Conservation (phyloP, 2,113 vertebrate genomes). For the Neotragus moschatus region DNA sequence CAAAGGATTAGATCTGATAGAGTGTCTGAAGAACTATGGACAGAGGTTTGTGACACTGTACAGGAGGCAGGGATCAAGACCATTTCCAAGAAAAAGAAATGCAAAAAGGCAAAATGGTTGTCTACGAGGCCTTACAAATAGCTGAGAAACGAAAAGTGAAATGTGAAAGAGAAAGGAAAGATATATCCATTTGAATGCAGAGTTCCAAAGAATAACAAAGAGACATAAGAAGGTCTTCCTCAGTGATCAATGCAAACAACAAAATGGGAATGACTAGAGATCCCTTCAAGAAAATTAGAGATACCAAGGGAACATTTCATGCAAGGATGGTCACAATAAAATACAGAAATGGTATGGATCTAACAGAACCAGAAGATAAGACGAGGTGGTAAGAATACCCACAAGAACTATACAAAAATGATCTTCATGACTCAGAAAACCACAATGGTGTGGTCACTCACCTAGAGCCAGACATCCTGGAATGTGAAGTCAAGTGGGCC, state of each 20-base stretch:
- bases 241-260: neutral
- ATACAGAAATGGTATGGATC: neutral
- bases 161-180: neutral
- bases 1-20: neutral
- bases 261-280: neutral
- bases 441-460: neutral
- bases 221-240: neutral
- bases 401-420: neutral
- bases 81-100: neutral
- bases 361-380: neutral
- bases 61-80: neutral
- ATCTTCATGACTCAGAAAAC: neutral
- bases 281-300: neutral
- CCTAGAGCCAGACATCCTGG: neutral
- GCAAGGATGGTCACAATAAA: neutral
- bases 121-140: neutral
- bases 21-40: neutral
- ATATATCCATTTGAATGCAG: neutral
- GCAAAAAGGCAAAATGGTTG: neutral
- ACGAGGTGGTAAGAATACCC: neutral
- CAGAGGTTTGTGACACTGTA: neutral
- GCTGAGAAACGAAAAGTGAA: neutral
- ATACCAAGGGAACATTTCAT: neutral
- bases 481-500: rapidly evolving
- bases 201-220: neutral